These are phyloP conservation scores for Aurelia sp. DNA, from an alignment of 30 jellyfish, hydroid and myxozoan genomes.

Conservation along the genomic window DNA sequence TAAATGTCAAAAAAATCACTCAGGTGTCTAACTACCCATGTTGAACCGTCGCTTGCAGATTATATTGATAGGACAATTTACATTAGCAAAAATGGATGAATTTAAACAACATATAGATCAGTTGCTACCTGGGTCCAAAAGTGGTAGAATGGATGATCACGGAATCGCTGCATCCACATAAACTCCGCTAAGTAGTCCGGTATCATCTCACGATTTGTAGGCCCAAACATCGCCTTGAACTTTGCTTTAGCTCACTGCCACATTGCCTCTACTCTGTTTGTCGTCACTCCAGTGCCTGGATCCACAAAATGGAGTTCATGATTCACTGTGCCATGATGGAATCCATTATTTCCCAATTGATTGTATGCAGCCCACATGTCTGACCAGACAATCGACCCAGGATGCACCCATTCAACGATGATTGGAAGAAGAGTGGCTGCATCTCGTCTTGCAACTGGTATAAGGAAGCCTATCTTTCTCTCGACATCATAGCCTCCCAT, in stretches of 20 bases:
- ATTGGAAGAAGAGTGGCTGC: slow-evolving; percentile 56
- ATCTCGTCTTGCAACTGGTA: slow-evolving; percentile 54
- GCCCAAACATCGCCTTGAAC: slow-evolving; percentile 37
- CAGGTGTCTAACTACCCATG: too few species aligned
- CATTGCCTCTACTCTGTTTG: slow-evolving; percentile 45
- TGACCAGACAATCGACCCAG: slow-evolving; percentile 44
- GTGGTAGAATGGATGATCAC: slow-evolving; percentile 16
- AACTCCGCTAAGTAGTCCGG: slow-evolving; percentile 15
- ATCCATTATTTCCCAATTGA: slow-evolving; percentile 23
- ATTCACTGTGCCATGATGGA: slow-evolving; percentile 49
- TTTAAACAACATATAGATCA: neutral
- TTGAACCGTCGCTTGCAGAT: too few species aligned
- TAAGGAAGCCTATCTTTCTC: slow-evolving; percentile 40
- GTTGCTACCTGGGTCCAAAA: slow-evolving; percentile 44
- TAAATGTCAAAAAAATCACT: too few species aligned
- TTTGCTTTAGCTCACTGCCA: slow-evolving; percentile 31
- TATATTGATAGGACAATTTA: too few species aligned
- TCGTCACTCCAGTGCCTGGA: slow-evolving; percentile 53
- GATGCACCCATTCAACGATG: slow-evolving; percentile 35
- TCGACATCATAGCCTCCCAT: slow-evolving; percentile 36
- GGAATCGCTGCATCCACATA: slow-evolving; percentile 30
- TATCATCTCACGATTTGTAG: slow-evolving; percentile 27
- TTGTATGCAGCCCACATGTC: slow-evolving; percentile 61
- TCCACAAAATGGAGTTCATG: slow-evolving; percentile 40
- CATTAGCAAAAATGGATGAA: too few species aligned